phyloP scores from a whole-genome alignment of 2,888 invertebrate genomes.

The Tanytarsus gracilentus region DNA sequence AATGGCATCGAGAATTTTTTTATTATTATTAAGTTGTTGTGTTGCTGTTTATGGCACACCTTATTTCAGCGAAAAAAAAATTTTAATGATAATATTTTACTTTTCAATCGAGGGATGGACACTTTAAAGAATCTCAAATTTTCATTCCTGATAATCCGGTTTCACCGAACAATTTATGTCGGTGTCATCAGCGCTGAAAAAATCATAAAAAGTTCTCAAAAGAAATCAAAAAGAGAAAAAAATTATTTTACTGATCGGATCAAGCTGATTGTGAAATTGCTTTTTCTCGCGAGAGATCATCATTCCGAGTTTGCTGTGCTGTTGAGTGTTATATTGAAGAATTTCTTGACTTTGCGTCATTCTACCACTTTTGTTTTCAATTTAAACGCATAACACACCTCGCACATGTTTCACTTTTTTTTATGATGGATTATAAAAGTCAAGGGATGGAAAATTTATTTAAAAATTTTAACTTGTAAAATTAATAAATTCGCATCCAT shows the following conservation, averaged over 20 bases:
- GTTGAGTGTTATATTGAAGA: not conserved
- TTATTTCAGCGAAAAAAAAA: not conserved
- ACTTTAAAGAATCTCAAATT: not conserved
- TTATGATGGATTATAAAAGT: no score
- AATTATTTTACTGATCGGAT: conserved; percentile 1
- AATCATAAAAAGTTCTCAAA: not conserved
- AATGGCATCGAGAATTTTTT: not conserved
- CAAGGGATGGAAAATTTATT: no score
- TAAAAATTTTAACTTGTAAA: no score
- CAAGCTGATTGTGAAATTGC: conserved; percentile 5
- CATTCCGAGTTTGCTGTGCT: not conserved
- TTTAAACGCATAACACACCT: no score
- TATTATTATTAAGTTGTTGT: conserved; percentile 19
- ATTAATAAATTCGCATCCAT: no score
- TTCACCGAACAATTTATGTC: conserved; percentile 6
- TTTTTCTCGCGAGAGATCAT: not conserved
- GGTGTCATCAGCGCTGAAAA: conserved; percentile 9
- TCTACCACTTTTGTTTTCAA: no score
- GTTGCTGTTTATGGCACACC: conserved; percentile 17
- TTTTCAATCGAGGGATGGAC: not conserved
- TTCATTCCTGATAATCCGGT: conserved; percentile 11
- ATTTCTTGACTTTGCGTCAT: no score
- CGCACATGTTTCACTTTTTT: no score
- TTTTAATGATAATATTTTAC: not conserved
- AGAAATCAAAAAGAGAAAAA: not conserved